Base-by-base conservation (phyloP, 2,888 invertebrate genomes). In the Lycia hirtaria region DNA sequence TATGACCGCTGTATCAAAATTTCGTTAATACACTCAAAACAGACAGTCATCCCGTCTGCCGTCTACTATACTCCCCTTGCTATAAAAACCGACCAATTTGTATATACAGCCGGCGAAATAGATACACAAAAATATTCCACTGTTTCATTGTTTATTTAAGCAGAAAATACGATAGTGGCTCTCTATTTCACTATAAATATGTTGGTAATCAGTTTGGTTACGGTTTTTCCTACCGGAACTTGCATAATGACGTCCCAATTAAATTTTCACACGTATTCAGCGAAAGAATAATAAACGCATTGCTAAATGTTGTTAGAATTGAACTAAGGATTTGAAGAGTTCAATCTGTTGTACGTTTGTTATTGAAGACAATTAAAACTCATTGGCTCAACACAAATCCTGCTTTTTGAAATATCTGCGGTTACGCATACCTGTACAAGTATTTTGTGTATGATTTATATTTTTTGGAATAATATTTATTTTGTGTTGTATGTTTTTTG, bases 11-110 rank as follows among this genome's bases (percentile, higher is more conserved):
- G 75, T 65, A 79, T 80, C 80, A 80, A 72, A 77, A 81, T 74
- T 79, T 81, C 75, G 81, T 83, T 86, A 87, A 87, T 87, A 73
- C 71, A 83, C 83, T 80, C 80, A 83, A 85, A 88, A 85, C 81
- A 82, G 76, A 80, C 73, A 87, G 86, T 88, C 88, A 88, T 86
- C 77, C 85, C 86, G 83, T 69, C 83, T 85, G 81, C 72, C 72
- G 54, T 45, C 68, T 66, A 50, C 64, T 63, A 63, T 64, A 60
- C 61, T 62, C 60, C n/a, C 26, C 26, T 26, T 4, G 7, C 32
- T 15, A 55, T 62, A 58, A 58, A 35, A 26, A 51, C 44, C 26
- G 52, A 62, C 65, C 51, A 50, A 37, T 12, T n/a, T 37, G 12
- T n/a, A 9, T 20, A 7, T 14, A 24, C 40, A 22, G 24, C 6